A percentile compares a stretch with the other conserved stretches of the same genome.
These are phyloP conservation scores for Phortica magna DNA, from an alignment of 2,888 invertebrate genomes.

Conservation along the genomic window DNA sequence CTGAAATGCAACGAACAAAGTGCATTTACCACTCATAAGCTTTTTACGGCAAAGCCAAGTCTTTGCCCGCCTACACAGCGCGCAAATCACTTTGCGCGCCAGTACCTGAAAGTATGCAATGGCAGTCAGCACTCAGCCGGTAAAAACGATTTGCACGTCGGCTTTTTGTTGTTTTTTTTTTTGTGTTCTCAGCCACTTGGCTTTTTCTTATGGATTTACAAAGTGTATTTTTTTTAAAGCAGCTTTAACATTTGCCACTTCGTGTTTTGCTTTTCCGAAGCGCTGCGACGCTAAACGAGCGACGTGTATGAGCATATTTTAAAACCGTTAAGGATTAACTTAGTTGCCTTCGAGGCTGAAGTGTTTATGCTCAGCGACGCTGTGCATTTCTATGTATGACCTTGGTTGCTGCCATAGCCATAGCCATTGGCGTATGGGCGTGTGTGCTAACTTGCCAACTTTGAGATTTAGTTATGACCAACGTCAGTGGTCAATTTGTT, in stretches of 20 bases:
- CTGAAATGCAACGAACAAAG: conserved; percentile 65
- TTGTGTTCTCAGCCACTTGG: conserved; percentile 51
- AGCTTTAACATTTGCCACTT: neutral
- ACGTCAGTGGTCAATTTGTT: conserved; percentile 68
- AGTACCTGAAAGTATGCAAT: conserved; percentile 38
- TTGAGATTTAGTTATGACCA: conserved; percentile 46
- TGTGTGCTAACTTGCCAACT: conserved; percentile 40
- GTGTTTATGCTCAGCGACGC: conserved; percentile 5
- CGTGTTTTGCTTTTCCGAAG: neutral
- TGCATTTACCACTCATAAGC: conserved; percentile 61
- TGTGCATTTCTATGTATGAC: conserved; percentile 29
- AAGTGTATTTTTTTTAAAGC: neutral
- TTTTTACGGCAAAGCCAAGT: conserved; percentile 34
- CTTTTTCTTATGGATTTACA: conserved; percentile 42
- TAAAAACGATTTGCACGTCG: neutral
- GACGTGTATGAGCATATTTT: conserved; percentile 56
- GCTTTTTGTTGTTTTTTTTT: conserved; percentile 33
- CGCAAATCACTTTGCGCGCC: neutral
- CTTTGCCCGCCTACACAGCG: neutral
- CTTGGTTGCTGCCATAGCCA: neutral
- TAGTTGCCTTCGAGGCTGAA: conserved; percentile 14
- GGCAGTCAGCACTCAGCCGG: conserved; percentile 9
- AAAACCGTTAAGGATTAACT: conserved; percentile 48
- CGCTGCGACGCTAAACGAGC: conserved; percentile 4
- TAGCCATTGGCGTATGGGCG: conserved; percentile 7